Evolutionary conservation across 92 coral and sea anemone species (phyloP), one percentile per base, ranked within the genome.

Genomic region (Paramuricea clavata): DNA sequence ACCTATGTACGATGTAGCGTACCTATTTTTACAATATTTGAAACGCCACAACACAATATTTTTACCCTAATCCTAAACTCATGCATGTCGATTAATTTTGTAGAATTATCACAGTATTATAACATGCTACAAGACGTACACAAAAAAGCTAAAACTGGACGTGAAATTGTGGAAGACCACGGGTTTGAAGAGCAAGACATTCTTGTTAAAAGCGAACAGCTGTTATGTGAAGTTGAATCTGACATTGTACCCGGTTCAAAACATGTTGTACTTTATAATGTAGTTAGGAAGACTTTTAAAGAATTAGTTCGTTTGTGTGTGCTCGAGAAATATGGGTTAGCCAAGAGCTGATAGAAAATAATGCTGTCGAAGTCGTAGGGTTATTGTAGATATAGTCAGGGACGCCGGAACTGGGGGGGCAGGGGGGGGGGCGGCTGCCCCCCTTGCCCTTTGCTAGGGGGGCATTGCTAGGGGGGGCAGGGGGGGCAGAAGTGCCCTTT

Each of bases 271-370:
- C 91, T 95, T 25, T 95, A 95, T 65, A 89, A 87, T 72, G 93
- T 88, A 19, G 92, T 95, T 23, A 95, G 93, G 74, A 91, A 94
- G 57, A 90, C 95, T 27, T 95, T 95, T 76, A 42, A 87, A 16
- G 95, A 94, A n/a, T 92, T 95, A 17, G 87, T 93, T 52, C 83
- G 89, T 23, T 84, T 89, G 39, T 83, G 93, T 13, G 98, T 89
- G 56, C 41, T 93, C 39, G 87, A 91, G 80, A 86, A 86, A 49
- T 89, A 89, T 19, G 93, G 82, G 17, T 19, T 76, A 12, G 12
- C 22, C 9, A 76, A 76, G 12, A 76, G 42, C 43, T 76, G 21
- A 76, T 76, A 0, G 27, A 8, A 17, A 76, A 49, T 39, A 39
- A 39, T 39, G 10, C 44, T n/a, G n/a, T n/a, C n/a, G n/a, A n/a